These are phyloP conservation scores for Agrochola litura DNA, from an alignment of 2,888 invertebrate genomes.

Conservation along the genomic window DNA sequence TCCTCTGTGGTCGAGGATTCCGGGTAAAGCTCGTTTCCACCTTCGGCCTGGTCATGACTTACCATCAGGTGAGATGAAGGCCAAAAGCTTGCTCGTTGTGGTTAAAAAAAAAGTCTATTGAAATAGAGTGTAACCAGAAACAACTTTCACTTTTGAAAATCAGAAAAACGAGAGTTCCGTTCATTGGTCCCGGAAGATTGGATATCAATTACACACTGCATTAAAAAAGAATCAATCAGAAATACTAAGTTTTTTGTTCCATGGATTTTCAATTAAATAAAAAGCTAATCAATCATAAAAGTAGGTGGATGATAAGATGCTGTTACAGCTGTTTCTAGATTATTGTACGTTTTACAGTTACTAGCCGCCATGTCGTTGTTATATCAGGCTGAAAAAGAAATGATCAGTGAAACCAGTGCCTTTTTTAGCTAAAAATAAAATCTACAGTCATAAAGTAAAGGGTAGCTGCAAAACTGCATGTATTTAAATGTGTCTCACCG, in stretches of 20 bases:
- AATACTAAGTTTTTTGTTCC: constrained; percentile 32
- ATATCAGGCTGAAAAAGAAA: neutral
- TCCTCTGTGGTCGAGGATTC: no score
- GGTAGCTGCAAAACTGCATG: neutral
- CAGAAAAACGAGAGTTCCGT: constrained; percentile 46
- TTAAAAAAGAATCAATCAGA: constrained; percentile 52
- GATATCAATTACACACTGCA: constrained; percentile 44
- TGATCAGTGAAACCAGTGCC: neutral
- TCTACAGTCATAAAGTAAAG: neutral
- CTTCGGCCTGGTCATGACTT: no score
- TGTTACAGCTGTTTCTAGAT: constrained; percentile 30
- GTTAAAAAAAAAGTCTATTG: neutral
- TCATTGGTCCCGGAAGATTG: constrained; percentile 44
- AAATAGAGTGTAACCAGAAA: constrained; percentile 13
- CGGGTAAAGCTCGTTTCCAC: no score
- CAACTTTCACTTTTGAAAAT: constrained; percentile 35
- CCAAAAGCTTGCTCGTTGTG: no score
- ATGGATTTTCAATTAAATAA: constrained; percentile 19
- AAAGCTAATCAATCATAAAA: constrained; percentile 35
- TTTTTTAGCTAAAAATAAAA: neutral
- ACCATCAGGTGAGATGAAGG: no score
- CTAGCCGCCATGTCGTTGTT: neutral
- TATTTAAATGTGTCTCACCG: neutral
- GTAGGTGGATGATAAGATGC: constrained; percentile 7
- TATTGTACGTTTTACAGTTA: neutral